Base-by-base conservation (phyloP, 2,113 vertebrate species). In the Nerophis ophidion region DNA sequence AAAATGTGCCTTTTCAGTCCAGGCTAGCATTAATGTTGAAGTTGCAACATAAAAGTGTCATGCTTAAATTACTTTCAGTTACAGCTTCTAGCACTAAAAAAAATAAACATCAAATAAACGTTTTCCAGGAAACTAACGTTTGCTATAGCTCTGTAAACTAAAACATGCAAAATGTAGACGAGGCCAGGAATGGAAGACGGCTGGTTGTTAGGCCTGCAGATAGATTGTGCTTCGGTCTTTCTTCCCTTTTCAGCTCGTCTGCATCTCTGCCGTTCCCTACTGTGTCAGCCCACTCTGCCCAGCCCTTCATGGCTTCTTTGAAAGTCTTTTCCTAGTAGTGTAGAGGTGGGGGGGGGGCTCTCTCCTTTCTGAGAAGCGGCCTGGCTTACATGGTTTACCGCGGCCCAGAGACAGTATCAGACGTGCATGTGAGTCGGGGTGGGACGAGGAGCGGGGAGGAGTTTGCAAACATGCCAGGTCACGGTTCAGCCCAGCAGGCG, bases 401-500 rank as follows among this genome's bases (percentile, higher is more conserved):
- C 84, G 60, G 72, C 73, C 74, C 80, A 76, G 84, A 86, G 85
- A 89, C 84, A 78, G 81, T 83, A 81, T 83, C 82, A 84, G 80
- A 83, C 53, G 62, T 84, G 83, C 79, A 70, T 80, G 82, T 65
- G 81, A 86, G 82, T 77, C 67, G 66, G 79, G 66, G 66, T 48
- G 56, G 36, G 71, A 68, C 59, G 9, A 61, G 70, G 68, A 36
- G 68, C n/a, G 55, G 63, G 81, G 82, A 82, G 81, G 84, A 76
- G 76, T 79, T 77, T 82, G 78, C 71, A 79, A 84, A 86, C 85
- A 87, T 86, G 85, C 86, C 81, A 88, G 85, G 75, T 76, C 81
- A 86, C 76, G 81, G 87, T 86, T 88, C 86, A 89, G 79, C 87
- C 87, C 75, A 84, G 77, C 83, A 81, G 75, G 84, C 81, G 86